Conservation (phyloP, 2,113 vertebrate species). For the Candoia aspera region DNA sequence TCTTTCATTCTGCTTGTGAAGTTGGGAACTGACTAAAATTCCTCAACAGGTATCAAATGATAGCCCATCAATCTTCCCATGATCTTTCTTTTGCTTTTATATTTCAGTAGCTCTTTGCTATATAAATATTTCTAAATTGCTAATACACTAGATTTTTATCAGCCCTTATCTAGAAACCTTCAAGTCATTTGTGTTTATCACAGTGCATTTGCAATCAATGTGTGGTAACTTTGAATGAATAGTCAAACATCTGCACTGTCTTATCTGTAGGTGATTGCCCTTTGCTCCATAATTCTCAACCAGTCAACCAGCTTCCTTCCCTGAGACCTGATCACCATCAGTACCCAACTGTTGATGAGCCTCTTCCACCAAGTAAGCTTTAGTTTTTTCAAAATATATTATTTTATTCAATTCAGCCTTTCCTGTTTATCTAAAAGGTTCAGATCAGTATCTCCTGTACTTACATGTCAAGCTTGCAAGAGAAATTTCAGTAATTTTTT, state of each 20-base stretch:
- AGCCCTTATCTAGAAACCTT: slow-evolving; percentile 33
- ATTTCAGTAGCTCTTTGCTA: slow-evolving; percentile 47
- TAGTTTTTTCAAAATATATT: slow-evolving; percentile 71
- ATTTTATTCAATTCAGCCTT: slow-evolving; percentile 61
- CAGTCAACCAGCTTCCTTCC: slow-evolving; percentile 91
- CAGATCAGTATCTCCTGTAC: slow-evolving; percentile 71
- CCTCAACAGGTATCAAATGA: background rate
- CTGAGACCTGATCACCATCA: slow-evolving; percentile 93
- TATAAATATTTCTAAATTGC: slow-evolving; percentile 46
- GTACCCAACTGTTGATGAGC: slow-evolving; percentile 94
- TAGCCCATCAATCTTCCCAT: slow-evolving; percentile 20
- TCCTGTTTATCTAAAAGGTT: slow-evolving; percentile 64
- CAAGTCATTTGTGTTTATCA: slow-evolving; percentile 63
- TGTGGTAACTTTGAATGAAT: slow-evolving; percentile 70
- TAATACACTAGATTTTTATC: slow-evolving; percentile 24
- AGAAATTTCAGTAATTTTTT: background rate
- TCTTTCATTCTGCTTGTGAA: slow-evolving; percentile 10
- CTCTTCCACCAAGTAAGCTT: slow-evolving; percentile 98
- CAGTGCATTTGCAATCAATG: slow-evolving; percentile 66
- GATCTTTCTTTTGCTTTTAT: slow-evolving; percentile 17
- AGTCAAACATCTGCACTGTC: slow-evolving; percentile 78
- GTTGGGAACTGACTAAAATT: slow-evolving; percentile 50
- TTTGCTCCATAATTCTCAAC: slow-evolving; percentile 86
- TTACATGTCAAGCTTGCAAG: background rate
- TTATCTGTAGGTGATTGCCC: slow-evolving; percentile 83